A percentile compares a stretch with the other conserved stretches of the same genome.
These are phyloP conservation scores for Spheniscus humboldti DNA, from an alignment of 2,797 vertebrate genomes.

Conservation along the genomic window DNA sequence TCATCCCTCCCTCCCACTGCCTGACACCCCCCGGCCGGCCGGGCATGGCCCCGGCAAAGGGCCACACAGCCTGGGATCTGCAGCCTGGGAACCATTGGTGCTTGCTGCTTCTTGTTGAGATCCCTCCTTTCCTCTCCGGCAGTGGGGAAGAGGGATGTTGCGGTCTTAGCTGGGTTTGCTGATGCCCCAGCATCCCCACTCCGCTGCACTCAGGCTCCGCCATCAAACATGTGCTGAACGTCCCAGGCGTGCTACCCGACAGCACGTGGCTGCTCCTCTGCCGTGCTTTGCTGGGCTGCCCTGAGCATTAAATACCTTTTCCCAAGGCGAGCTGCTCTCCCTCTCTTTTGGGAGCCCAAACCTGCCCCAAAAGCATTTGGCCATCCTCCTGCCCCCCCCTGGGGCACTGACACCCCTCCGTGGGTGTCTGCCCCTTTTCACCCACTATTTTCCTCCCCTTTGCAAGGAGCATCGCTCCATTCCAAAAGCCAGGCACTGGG, in stretches of 20 bases:
- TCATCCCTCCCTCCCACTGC: not conserved
- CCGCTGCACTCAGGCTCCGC: accelerated
- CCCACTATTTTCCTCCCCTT: not conserved
- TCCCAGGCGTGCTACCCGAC: accelerated
- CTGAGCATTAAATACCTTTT: accelerated
- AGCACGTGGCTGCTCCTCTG: not conserved
- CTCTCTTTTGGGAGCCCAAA: not conserved
- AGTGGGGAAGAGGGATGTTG: accelerated
- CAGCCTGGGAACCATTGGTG: accelerated
- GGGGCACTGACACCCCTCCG: accelerated
- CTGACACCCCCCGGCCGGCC: accelerated
- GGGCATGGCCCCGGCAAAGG: not conserved
- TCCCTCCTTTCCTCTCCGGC: not conserved
- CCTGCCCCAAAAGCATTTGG: not conserved
- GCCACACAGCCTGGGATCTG: not conserved
- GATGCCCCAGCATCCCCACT: accelerated
- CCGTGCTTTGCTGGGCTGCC: accelerated
- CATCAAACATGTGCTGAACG: accelerated
- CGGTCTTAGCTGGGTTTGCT: accelerated
- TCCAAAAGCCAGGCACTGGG: not conserved
- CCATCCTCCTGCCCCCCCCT: not conserved
- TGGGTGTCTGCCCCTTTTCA: not conserved
- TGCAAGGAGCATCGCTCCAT: accelerated
- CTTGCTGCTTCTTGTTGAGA: not conserved
- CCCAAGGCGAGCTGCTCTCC: accelerated